Evolutionary conservation across 2,113 vertebrate species (phyloP).

Genomic region (Lasiurus cinereus): DNA sequence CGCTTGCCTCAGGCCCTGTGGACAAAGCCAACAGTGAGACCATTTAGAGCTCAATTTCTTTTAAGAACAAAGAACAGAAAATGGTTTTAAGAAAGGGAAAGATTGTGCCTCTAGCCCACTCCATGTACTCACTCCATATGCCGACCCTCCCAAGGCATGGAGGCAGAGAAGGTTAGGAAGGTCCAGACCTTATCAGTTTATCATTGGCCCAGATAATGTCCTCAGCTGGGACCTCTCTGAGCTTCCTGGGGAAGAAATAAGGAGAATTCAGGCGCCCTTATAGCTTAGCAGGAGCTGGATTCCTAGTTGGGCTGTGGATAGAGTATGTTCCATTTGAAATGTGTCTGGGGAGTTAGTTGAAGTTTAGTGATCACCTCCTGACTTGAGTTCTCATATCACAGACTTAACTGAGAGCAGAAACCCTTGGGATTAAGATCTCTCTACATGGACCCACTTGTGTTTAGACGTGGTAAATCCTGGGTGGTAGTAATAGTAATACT

Average conservation of each 20-base stretch:
- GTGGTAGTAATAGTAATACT: not conserved
- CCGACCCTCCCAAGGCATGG: not conserved
- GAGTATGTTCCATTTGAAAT: not conserved
- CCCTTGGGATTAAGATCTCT: not conserved
- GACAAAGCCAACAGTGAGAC: conserved; percentile 74
- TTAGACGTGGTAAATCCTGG: not conserved
- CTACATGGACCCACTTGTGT: not conserved
- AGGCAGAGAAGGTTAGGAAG: not conserved
- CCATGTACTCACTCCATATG: not conserved
- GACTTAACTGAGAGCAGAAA: not conserved
- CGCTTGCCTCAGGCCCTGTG: conserved; percentile 68
- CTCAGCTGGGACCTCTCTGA: not conserved
- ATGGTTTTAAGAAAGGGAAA: not conserved
- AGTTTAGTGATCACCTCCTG: not conserved
- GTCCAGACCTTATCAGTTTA: not conserved
- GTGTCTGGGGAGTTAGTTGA: not conserved
- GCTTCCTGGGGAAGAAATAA: not conserved
- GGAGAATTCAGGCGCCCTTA: not conserved
- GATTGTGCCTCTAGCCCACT: not conserved
- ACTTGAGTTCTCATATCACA: not conserved
- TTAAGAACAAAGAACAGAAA: conserved; percentile 70
- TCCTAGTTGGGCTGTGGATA: not conserved
- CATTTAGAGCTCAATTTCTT: conserved; percentile 67
- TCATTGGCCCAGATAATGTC: not conserved
- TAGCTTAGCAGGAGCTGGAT: not conserved